Evolutionary conservation across 2,113 vertebrate species (phyloP).

Genomic region (Ctenodactylus gundi): DNA sequence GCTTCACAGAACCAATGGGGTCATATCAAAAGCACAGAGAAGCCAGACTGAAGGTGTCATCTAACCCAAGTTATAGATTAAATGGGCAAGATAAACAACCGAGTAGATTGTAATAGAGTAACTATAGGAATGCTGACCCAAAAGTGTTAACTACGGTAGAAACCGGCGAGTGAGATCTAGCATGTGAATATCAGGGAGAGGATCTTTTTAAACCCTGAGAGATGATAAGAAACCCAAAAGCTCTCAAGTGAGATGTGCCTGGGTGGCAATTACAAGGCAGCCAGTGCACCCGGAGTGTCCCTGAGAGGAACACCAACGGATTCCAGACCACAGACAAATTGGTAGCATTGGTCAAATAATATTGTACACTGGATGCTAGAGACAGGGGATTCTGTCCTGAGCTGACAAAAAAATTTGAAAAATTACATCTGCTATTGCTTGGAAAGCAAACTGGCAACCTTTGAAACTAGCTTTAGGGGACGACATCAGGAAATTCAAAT

Average conservation of each 20-base stretch:
- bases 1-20: not conserved
- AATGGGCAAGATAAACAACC: not conserved
- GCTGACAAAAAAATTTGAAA: not conserved
- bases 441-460: not conserved
- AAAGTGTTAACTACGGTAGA: not conserved
- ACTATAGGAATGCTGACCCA: not conserved
- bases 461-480: not conserved
- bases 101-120: not conserved
- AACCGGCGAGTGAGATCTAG: not conserved
- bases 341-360: not conserved
- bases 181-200: not conserved
- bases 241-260: not conserved
- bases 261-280: not conserved
- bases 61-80: not conserved
- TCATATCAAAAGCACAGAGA: not conserved
- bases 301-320: not conserved
- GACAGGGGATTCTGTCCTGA: not conserved
- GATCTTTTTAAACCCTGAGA: not conserved
- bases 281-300: not conserved
- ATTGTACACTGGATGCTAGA: not conserved
- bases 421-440: not conserved
- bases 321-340: not conserved
- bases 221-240: not conserved
- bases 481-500: not conserved
- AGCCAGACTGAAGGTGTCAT: not conserved